phyloP scores from a whole-genome alignment of 2,113 vertebrate species.

The Patagioenas fasciata region DNA sequence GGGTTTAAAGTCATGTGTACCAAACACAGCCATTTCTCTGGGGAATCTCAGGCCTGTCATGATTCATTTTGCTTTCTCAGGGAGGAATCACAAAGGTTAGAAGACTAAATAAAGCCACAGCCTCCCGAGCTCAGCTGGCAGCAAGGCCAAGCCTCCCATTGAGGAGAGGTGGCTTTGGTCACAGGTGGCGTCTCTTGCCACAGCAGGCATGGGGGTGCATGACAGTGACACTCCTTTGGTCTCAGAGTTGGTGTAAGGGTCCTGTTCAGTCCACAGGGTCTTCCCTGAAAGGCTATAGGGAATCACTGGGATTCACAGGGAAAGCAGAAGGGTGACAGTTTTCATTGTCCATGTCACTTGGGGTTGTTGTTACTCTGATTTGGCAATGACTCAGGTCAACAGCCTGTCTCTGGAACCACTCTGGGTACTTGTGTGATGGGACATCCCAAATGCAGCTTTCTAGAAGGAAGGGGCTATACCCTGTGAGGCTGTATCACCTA shows the following conservation, averaged over 20 bases:
- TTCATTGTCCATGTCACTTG: background rate
- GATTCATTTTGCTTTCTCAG: conserved; percentile 22
- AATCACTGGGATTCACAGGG: background rate
- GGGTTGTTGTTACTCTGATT: accelerated
- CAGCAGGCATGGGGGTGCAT: accelerated
- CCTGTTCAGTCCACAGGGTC: accelerated
- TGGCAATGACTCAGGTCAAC: background rate
- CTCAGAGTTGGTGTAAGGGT: background rate
- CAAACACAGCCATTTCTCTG: conserved; percentile 19
- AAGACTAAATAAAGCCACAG: conserved; percentile 25
- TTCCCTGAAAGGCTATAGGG: background rate
- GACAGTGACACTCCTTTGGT: background rate
- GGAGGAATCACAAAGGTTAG: background rate
- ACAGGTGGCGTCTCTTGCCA: background rate
- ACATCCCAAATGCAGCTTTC: background rate
- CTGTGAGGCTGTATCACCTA: background rate
- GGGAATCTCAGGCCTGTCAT: conserved; percentile 11
- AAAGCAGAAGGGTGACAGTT: background rate
- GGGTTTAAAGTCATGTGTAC: conserved; percentile 5
- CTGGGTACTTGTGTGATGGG: background rate
- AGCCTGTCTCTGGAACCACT: background rate
- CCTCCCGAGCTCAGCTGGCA: background rate
- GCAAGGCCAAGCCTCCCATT: background rate
- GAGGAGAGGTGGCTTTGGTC: background rate
- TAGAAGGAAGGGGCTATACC: background rate